Base-by-base conservation (phyloP, 1,140 invertebrate genomes). In the Caenorhabditis inopinata region DNA sequence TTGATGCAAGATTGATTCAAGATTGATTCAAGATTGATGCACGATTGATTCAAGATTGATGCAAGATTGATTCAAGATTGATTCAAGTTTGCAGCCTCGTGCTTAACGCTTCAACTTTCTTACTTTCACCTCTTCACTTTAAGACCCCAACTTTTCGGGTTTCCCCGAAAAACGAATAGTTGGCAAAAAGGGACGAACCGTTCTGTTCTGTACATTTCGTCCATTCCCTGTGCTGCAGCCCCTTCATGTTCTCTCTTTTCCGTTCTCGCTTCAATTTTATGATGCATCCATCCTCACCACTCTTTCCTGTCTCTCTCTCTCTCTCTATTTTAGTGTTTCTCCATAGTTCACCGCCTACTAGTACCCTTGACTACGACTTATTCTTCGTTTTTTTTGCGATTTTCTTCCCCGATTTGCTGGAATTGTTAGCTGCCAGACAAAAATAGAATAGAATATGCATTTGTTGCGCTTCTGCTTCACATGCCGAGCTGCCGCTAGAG, bases 201-300 rank as follows among this genome's bases (percentile, higher is more conserved):
- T 42, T 42, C 12, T 68, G 58, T 68, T 68, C 58, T 29, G 18
- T 58, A 32, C 58, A 68, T 38, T 68, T 32, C n/a, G 32, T 68
- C 32, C 58, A 38, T 21, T 32, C 2, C n/a, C 27, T n/a, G n/a
- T n/a, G n/a, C 25, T 21, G n/a, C 29, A 9, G 6, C 11, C 27
- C 23, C 23, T 32, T 32, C 53, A 23, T 16, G 29, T 32, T 29
- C 25, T 21, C 35, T 16, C 18, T 32, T 38, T 68, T 32, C 58
- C 58, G 58, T 68, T n/a, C n/a, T n/a, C n/a, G n/a, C n/a, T 68
- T 68, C 58, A 68, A 68, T 68, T 68, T 68, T 68, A 68, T 68
- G 58, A 68, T 68, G 58, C 58, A 68, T 38, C 58, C 58, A 68
- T 68, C n/a, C n/a, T n/a, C n/a, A n/a, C n/a, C n/a, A n/a, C n/a